These are phyloP conservation scores for Oscheius sp. DNA, from an alignment of 2,888 invertebrate species.

Conservation along the genomic window DNA sequence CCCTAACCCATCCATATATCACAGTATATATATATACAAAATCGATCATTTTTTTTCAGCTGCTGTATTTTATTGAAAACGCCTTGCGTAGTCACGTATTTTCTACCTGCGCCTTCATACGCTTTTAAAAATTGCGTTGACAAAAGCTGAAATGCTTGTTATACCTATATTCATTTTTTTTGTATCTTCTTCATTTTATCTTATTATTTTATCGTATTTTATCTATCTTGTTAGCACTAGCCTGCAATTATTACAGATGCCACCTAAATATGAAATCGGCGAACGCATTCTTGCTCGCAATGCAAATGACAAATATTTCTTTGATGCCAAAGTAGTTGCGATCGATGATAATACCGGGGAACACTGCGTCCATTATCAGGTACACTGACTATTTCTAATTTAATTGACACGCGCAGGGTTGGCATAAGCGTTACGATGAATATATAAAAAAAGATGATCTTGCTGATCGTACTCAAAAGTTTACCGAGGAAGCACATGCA, in stretches of 20 bases:
- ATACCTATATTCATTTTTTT: too few relatives aligned
- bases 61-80: too few relatives aligned
- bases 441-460: constrained; percentile 15
- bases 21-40: too few relatives aligned
- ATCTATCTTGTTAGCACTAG: too few relatives aligned
- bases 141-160: too few relatives aligned
- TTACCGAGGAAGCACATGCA: constrained; percentile 12
- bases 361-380: constrained; percentile 44
- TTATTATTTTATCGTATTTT: too few relatives aligned
- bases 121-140: too few relatives aligned
- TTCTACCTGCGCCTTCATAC: too few relatives aligned
- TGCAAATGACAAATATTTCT: background rate
- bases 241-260: background rate
- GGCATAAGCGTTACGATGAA: constrained; percentile 47
- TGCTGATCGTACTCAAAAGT: background rate
- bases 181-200: too few relatives aligned
- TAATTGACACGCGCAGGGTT: constrained; percentile 33
- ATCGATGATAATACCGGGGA: background rate
- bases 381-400: background rate
- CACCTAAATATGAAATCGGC: background rate
- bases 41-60: too few relatives aligned
- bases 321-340: constrained; percentile 38
- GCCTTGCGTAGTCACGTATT: too few relatives aligned
- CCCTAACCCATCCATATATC: too few relatives aligned
- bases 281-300: background rate